These are phyloP conservation scores for Zaprionus lachaisei DNA, from an alignment of 1,140 invertebrate genomes.

Conservation along the genomic window DNA sequence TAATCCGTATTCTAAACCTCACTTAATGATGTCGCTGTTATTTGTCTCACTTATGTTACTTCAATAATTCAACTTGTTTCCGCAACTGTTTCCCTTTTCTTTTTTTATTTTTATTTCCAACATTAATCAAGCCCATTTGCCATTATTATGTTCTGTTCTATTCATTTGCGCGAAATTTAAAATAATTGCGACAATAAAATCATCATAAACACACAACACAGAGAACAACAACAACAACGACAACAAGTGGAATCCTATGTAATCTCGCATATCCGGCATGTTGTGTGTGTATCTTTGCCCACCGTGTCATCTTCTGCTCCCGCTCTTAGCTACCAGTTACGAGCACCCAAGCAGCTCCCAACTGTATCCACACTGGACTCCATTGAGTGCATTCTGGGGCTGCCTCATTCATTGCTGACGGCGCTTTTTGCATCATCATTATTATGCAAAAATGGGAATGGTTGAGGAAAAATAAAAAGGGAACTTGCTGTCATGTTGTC, in stretches of 20 bases:
- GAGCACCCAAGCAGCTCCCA: background rate
- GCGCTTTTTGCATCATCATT: slow-evolving; percentile 70
- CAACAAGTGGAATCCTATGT: slow-evolving; percentile 53
- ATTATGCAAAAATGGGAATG: slow-evolving; percentile 39
- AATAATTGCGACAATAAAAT: slow-evolving; percentile 76
- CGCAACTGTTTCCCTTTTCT: slow-evolving; percentile 17
- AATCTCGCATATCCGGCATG: slow-evolving; percentile 68
- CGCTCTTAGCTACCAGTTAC: background rate
- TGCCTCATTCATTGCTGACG: slow-evolving; percentile 32
- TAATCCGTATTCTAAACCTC: background rate
- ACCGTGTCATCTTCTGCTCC: slow-evolving; percentile 27
- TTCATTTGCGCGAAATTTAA: slow-evolving; percentile 59
- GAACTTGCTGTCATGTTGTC: slow-evolving; percentile 2
- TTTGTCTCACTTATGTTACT: slow-evolving; percentile 15
- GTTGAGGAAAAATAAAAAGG: background rate
- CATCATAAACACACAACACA: slow-evolving; percentile 59
- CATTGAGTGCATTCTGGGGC: slow-evolving; percentile 18
- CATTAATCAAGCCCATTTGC: slow-evolving; percentile 65
- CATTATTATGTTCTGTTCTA: slow-evolving; percentile 62
- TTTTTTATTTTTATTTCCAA: slow-evolving; percentile 9
- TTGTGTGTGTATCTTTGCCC: slow-evolving; percentile 31
- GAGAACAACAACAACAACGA: slow-evolving; percentile 23
- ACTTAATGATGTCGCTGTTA: slow-evolving; percentile 16
- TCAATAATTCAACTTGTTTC: background rate
- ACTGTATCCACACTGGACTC: slow-evolving; percentile 13